phyloP scores from a whole-genome alignment of 2,888 invertebrate species.

The Epinotia brunnichana region DNA sequence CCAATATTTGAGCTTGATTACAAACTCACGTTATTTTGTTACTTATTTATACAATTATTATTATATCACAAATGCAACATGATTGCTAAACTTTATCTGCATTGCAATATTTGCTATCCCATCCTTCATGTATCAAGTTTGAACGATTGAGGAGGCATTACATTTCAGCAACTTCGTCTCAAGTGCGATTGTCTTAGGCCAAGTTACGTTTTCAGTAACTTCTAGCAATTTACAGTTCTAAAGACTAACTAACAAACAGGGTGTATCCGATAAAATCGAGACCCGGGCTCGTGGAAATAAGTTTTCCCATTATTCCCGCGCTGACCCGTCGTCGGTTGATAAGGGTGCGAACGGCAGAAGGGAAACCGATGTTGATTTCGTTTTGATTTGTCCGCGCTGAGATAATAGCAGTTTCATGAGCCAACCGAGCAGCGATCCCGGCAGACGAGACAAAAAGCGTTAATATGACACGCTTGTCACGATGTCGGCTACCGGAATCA shows the following conservation, averaged over 20 bases:
- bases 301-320: conserved; percentile 72
- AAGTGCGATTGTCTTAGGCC: conserved; percentile 2
- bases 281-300: conserved; percentile 58
- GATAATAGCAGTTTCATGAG: conserved; percentile 78
- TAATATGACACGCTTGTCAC: conserved; percentile 43
- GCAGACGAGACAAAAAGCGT: conserved; percentile 41
- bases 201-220: conserved; percentile 30
- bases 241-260: conserved; percentile 53
- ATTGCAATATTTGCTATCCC: neutral
- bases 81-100: neutral
- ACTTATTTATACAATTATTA: no score
- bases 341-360: conserved; percentile 74
- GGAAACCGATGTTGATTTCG: conserved; percentile 77
- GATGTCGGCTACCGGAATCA: conserved; percentile 53
- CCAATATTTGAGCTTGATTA: neutral
- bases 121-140: conserved; percentile 1
- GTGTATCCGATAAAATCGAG: conserved; percentile 57
- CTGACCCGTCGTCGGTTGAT: conserved; percentile 72
- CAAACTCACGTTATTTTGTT: neutral
- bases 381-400: conserved; percentile 76
- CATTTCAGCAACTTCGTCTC: conserved; percentile 17
- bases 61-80: no score
- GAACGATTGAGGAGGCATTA: neutral
- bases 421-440: conserved; percentile 62
- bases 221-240: conserved; percentile 53